A percentile compares a stretch with the other conserved stretches of the same genome.
Conservation (phyloP, 2,797 vertebrate genomes). For the Syngnathus acus region DNA sequence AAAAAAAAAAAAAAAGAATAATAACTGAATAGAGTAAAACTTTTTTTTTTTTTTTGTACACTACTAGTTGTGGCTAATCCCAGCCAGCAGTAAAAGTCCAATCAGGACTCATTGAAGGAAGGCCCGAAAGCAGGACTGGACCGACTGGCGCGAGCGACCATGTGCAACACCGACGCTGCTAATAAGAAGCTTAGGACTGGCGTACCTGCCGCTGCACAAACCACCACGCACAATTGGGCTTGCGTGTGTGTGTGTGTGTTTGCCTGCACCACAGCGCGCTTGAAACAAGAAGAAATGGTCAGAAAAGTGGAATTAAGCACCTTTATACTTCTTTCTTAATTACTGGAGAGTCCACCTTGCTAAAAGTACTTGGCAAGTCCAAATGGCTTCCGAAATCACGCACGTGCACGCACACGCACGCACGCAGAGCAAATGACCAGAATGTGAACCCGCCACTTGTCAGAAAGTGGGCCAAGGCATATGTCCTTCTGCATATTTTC, state of each 20-base stretch:
- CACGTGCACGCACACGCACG: constrained; percentile 21
- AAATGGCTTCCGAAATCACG: constrained; percentile 44
- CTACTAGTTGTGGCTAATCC: constrained; percentile 48
- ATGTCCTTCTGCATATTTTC: constrained; percentile 62
- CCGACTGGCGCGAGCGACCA: constrained; percentile 57
- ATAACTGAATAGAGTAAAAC: too few relatives aligned
- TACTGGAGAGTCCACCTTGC: constrained; percentile 59
- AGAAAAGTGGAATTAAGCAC: constrained; percentile 58
- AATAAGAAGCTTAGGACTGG: constrained; percentile 68
- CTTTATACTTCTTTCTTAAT: constrained; percentile 60
- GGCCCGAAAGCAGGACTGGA: constrained; percentile 70
- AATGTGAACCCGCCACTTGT: constrained; percentile 47
- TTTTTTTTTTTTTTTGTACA: too few relatives aligned
- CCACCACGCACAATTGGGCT: constrained; percentile 11
- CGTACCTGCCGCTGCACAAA: constrained; percentile 38
- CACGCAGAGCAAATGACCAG: constrained; percentile 36
- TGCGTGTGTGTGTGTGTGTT: constrained; percentile 12
- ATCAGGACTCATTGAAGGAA: constrained; percentile 72
- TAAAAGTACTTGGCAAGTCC: constrained; percentile 59
- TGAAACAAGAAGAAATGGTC: constrained; percentile 31
- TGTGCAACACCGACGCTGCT: constrained; percentile 55
- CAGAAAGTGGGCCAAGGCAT: constrained; percentile 64
- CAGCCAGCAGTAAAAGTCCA: constrained; percentile 56
- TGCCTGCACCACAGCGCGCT: constrained; percentile 31
- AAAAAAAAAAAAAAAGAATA: too few relatives aligned